Evolutionary conservation across 2,797 vertebrate genomes (phyloP).

Genomic region (Varecia variegata): DNA sequence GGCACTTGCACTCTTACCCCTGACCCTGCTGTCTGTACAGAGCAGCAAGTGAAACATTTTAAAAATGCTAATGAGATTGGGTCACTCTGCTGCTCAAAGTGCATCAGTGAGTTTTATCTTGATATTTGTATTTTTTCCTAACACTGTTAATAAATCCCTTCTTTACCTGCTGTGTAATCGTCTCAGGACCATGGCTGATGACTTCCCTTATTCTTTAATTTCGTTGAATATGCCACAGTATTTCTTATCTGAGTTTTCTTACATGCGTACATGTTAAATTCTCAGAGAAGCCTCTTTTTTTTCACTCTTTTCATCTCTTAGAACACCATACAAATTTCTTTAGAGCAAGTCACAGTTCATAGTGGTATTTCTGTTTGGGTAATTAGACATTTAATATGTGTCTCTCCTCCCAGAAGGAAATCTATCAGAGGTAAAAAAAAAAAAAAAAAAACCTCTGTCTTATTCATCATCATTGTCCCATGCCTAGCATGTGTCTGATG

Average conservation of each 20-base stretch:
- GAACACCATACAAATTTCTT: neutral
- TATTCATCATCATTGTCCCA: neutral
- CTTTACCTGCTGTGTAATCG: neutral
- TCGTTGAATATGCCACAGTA: neutral
- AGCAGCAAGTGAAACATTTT: neutral
- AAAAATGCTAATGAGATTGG: neutral
- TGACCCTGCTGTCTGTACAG: neutral
- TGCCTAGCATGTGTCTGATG: neutral
- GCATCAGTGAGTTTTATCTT: neutral
- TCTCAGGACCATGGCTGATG: neutral
- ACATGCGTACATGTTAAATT: neutral
- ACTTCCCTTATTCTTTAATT: neutral
- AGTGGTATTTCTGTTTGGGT: neutral
- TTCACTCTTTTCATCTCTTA: neutral
- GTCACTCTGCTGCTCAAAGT: neutral
- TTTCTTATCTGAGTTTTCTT: neutral
- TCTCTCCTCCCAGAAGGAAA: neutral
- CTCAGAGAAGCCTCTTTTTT: neutral
- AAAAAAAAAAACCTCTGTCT: neutral
- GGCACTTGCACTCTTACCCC: fast-evolving
- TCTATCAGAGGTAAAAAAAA: neutral
- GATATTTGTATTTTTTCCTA: neutral
- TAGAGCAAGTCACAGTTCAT: neutral
- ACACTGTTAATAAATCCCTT: neutral
- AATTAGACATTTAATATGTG: slow-evolving; percentile 18